These are phyloP conservation scores for Heteronetta atricapilla DNA, from an alignment of 2,113 vertebrate species.

Conservation along the genomic window DNA sequence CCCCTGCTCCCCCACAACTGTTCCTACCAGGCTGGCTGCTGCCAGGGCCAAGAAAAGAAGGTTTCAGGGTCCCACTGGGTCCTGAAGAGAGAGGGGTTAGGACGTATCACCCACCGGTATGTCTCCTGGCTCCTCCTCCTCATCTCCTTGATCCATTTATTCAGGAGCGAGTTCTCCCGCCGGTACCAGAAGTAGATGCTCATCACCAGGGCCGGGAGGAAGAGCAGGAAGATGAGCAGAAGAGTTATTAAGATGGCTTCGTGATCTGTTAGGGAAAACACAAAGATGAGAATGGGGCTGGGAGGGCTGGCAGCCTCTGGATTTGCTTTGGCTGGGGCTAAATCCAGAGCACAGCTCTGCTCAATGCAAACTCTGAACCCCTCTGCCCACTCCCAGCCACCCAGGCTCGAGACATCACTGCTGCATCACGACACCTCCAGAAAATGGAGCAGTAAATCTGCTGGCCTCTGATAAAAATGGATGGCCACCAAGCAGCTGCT, in stretches of 20 bases:
- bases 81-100: not conserved
- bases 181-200: constrained; percentile 84
- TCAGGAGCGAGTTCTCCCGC: constrained; percentile 75
- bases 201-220: constrained; percentile 77
- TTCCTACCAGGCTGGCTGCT: not conserved
- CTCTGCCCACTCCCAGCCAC: accelerated
- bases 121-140: constrained; percentile 69
- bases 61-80: accelerated
- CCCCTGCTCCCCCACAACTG: not conserved
- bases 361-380: accelerated
- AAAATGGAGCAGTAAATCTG: not conserved
- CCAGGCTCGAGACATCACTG: not conserved
- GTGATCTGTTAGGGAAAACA: constrained; percentile 69
- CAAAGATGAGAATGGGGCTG: not conserved
- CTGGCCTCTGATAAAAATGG: not conserved
- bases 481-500: not conserved
- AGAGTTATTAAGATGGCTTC: constrained; percentile 75
- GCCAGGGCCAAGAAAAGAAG: not conserved
- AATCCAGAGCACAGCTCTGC: not conserved
- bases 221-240: constrained; percentile 83
- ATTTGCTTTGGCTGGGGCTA: not conserved
- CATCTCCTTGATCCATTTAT: constrained; percentile 75
- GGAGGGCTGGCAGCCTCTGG: not conserved
- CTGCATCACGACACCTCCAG: not conserved
- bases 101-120: constrained; percentile 27